Conservation (phyloP, 2,113 vertebrate genomes). For the Bostrychus sinensis region DNA sequence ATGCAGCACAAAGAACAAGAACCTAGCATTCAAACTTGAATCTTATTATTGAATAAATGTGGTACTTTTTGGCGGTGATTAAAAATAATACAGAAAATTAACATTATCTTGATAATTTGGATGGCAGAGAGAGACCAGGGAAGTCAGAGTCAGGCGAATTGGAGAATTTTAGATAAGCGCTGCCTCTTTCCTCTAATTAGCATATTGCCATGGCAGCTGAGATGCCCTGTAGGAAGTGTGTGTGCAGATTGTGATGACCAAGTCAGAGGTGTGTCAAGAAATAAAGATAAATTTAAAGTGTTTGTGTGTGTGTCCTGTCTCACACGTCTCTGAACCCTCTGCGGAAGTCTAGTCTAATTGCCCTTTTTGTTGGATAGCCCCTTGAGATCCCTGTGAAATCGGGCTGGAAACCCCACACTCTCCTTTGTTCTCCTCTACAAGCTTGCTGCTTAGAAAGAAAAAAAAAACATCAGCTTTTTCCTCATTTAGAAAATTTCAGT, state of each 20-base stretch:
- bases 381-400: conserved; percentile 44
- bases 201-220: conserved; percentile 50
- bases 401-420: conserved; percentile 44
- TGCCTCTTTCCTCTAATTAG: conserved; percentile 57
- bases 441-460: conserved; percentile 25
- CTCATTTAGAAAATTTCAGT: conserved; percentile 45
- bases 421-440: conserved; percentile 54
- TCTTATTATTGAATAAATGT: not conserved
- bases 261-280: conserved; percentile 19
- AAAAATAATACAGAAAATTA: conserved; percentile 2
- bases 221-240: conserved; percentile 39
- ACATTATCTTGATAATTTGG: conserved; percentile 31
- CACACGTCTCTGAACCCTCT: conserved; percentile 15
- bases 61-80: conserved; percentile 16
- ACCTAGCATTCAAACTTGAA: not conserved
- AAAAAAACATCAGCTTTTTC: conserved; percentile 45
- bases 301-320: conserved; percentile 15
- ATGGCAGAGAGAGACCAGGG: conserved; percentile 13
- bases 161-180: conserved; percentile 56
- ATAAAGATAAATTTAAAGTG: conserved; percentile 17
- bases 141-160: conserved; percentile 8
- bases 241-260: conserved; percentile 16
- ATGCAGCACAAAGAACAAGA: conserved; percentile 1
- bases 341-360: conserved; percentile 62
- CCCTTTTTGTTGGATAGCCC: conserved; percentile 54